Base-by-base conservation (phyloP, 2,113 vertebrate species). In the Grammomys dolichurus region DNA sequence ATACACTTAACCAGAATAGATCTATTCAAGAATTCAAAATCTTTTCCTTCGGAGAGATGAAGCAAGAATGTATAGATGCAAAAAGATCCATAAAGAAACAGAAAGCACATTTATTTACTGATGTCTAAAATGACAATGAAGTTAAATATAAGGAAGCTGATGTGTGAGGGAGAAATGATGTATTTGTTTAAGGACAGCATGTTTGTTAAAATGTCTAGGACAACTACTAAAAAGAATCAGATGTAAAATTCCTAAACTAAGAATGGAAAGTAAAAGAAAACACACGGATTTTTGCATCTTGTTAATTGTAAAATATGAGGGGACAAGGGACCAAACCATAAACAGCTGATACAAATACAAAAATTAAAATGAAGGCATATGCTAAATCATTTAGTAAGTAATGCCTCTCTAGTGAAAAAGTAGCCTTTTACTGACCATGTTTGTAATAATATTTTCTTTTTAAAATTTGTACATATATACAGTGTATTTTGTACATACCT, bases 11-110 rank as follows among this genome's bases (percentile, higher is more conserved):
- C 13, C 60, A 86, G 19, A 97, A 76, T 43, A 69, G 43, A 75
- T 86, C 84, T 69, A 75, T 76, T 95, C 65, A 90, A 89, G 31
- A 43, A 92, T 5, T 20, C 75, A 22, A 78, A 67, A 36, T n/a
- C 48, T 48, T 56, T 93, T 89, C 24, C 46, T 69, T 75, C 40
- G 58, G 56, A 87, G 77, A 93, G 3, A 75, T 82, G 26, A 81
- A 87, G 51, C 14, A 89, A 48, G 22, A 48, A 72, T 69, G 13
- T 60, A 89, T 14, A 11, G 5, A 76, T 75, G 36, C 4, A 75
- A 82, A 60, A 80, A n/a, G 13, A 76, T 36, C 11, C 11, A 84
- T 10, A 84, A 63, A 10, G 28, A 77, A 77, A 58, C 54, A 3
- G 28, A 14, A 26, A 90, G 9, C n/a, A 87, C 14, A 17, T 0